Percentiles rank a stretch among this genome's conserved stretches.
These are phyloP conservation scores for Limnephilus rhombicus DNA, from an alignment of 2,888 invertebrate genomes.

Conservation along the genomic window DNA sequence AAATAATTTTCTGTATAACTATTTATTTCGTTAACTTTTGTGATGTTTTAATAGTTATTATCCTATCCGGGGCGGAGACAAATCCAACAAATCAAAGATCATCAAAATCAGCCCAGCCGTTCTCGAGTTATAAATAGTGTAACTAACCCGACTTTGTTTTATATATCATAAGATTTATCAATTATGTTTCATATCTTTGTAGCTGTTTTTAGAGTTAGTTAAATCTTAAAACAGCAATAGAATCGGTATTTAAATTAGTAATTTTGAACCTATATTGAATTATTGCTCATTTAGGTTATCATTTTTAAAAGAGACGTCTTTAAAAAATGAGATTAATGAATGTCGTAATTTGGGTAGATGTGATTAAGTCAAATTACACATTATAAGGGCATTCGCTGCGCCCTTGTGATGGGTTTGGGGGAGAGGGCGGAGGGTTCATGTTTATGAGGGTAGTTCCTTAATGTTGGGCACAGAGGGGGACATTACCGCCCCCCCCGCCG, in stretches of 20 bases:
- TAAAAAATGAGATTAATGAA: not conserved
- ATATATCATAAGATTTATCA: no score
- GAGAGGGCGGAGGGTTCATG: not conserved
- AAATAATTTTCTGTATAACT: no score
- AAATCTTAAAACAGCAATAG: not conserved
- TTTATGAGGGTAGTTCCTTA: constrained; percentile 21
- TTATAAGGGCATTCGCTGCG: constrained; percentile 1
- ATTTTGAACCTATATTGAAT: not conserved
- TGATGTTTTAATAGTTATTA: no score
- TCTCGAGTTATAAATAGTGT: no score
- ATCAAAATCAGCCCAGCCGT: no score
- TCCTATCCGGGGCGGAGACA: no score
- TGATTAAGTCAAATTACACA: not conserved
- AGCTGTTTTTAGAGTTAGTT: not conserved
- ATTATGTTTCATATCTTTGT: not conserved
- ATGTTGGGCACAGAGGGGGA: not conserved
- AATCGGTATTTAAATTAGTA: not conserved
- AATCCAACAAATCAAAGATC: no score
- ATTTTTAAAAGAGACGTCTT: not conserved
- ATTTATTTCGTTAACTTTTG: no score
- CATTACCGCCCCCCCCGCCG: not conserved
- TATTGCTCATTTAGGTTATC: not conserved
- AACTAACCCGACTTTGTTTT: no score
- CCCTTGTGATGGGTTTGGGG: not conserved
- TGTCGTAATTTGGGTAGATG: not conserved